Percentiles rank a stretch among this genome's conserved stretches.
phyloP scores from a whole-genome alignment of 2,888 invertebrate genomes.

The Chloromyia formosa region DNA sequence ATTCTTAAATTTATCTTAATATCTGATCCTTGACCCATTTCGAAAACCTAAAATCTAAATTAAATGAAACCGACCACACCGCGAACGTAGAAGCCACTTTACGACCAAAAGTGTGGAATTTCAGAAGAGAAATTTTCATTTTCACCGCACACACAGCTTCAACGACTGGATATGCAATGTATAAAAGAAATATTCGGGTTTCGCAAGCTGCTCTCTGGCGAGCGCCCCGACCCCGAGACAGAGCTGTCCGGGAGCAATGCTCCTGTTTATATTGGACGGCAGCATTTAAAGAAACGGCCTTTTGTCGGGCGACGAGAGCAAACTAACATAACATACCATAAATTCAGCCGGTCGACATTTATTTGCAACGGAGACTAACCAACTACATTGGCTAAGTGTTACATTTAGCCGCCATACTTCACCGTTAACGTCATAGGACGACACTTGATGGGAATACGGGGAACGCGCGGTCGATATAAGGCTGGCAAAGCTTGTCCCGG shows the following conservation, averaged over 20 bases:
- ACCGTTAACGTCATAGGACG: constrained; percentile 38
- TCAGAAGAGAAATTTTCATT: background rate
- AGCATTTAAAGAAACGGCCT: constrained; percentile 26
- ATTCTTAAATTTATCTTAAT: too few relatives aligned
- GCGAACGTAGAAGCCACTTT: background rate
- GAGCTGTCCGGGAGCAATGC: background rate
- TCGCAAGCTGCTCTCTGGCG: background rate
- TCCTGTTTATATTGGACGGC: background rate
- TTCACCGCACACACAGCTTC: background rate
- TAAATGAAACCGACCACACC: background rate
- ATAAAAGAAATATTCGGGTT: constrained; percentile 3
- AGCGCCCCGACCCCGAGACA: too few relatives aligned
- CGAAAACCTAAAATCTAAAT: too few relatives aligned
- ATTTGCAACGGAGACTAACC: constrained; percentile 35
- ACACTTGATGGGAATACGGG: constrained; percentile 24
- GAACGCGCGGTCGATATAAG: background rate
- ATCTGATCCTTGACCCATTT: too few relatives aligned
- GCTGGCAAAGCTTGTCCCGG: background rate
- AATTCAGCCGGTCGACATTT: constrained; percentile 38
- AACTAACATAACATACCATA: constrained; percentile 40
- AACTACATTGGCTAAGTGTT: constrained; percentile 40
- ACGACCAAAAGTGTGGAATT: background rate
- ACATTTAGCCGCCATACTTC: constrained; percentile 42
- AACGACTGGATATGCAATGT: constrained; percentile 22
- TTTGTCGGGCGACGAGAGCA: constrained; percentile 8